A percentile compares a stretch with the other conserved stretches of the same genome.
These are phyloP conservation scores for Paedocypris sp. DNA, from an alignment of 2,113 vertebrate species.

Conservation along the genomic window DNA sequence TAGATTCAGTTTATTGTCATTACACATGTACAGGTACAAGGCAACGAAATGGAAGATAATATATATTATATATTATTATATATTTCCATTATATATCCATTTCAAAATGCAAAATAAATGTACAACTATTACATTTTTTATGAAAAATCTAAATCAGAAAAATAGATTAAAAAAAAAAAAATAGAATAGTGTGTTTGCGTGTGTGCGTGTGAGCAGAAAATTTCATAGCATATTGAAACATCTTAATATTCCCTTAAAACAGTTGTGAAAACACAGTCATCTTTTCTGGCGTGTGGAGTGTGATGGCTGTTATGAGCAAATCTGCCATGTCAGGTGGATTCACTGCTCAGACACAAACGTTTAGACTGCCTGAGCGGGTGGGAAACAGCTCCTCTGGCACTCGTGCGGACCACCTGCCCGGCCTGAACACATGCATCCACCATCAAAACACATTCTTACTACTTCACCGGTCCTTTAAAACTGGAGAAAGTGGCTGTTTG, in stretches of 20 bases:
- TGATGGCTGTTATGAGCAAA: constrained; percentile 16
- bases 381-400: constrained; percentile 6
- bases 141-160: too few species aligned
- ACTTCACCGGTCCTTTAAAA: constrained; percentile 14
- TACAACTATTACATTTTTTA: too few species aligned
- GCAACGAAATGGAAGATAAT: too few species aligned
- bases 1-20: too few species aligned
- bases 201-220: too few species aligned
- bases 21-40: too few species aligned
- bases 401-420: constrained; percentile 17
- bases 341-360: constrained; percentile 13
- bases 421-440: background rate
- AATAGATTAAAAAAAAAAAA: too few species aligned
- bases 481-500: background rate
- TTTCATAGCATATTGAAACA: background rate
- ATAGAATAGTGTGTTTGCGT: too few species aligned
- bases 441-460: constrained; percentile 27
- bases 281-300: constrained; percentile 10
- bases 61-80: too few species aligned
- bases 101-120: too few species aligned
- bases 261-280: constrained; percentile 32
- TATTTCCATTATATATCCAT: too few species aligned
- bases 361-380: constrained; percentile 19
- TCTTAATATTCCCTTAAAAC: constrained; percentile 20
- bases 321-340: constrained; percentile 10